phyloP scores from a whole-genome alignment of 2,113 vertebrate genomes.

The Sminthopsis crassicaudata region DNA sequence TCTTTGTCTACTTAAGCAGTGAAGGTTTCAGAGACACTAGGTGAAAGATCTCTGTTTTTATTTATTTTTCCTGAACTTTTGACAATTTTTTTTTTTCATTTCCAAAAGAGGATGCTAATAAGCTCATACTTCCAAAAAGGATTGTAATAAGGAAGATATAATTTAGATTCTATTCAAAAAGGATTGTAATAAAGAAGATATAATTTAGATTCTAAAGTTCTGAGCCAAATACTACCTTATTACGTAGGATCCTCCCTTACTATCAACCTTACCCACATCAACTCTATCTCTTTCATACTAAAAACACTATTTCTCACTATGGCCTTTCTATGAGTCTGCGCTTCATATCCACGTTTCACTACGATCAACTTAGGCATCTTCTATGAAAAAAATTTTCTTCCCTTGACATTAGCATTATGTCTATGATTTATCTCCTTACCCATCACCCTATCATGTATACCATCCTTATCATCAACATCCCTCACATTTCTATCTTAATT shows the following conservation, averaged over 20 bases:
- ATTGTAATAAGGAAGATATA: neutral
- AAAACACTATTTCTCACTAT: no score
- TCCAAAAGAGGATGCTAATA: neutral
- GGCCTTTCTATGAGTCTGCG: no score
- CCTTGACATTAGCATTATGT: no score
- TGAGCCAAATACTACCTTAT: neutral
- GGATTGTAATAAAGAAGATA: neutral
- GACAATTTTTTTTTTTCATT: neutral
- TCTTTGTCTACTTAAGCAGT: constrained; percentile 36
- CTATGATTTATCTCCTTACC: no score
- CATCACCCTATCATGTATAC: no score
- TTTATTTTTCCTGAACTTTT: constrained; percentile 3
- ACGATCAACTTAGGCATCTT: no score
- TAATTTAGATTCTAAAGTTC: neutral
- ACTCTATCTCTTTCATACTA: no score
- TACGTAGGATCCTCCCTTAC: no score
- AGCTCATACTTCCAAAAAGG: neutral
- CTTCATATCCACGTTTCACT: no score
- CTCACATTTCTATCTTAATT: neutral
- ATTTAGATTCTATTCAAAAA: constrained; percentile 23
- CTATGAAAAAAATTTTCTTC: no score
- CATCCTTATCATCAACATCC: neutral
- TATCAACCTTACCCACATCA: no score
- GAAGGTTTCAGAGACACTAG: neutral
- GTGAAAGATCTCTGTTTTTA: neutral